These are phyloP conservation scores for Napeogenes inachia DNA, from an alignment of 2,888 invertebrate species.

Conservation along the genomic window DNA sequence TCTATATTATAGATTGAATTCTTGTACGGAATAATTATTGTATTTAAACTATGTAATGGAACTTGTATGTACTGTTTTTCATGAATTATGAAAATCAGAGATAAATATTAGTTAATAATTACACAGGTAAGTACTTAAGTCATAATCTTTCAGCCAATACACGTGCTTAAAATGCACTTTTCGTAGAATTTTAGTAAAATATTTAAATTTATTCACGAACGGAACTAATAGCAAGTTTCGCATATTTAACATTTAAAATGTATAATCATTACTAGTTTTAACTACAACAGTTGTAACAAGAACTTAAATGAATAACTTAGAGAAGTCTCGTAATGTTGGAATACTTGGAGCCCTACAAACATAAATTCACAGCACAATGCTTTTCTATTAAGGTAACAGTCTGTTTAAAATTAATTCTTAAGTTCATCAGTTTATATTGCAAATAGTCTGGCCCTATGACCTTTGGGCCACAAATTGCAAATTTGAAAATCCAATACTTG, in stretches of 20 bases:
- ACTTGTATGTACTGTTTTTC: too few species aligned
- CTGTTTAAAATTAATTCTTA: constrained; percentile 42
- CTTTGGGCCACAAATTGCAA: constrained; percentile 51
- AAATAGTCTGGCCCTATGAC: constrained; percentile 38
- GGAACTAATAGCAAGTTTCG: constrained; percentile 6
- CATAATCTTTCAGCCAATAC: not conserved
- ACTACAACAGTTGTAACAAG: not conserved
- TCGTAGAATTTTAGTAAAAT: constrained; percentile 4
- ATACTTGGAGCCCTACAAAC: constrained; percentile 12
- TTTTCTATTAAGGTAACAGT: constrained; percentile 41
- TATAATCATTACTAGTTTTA: constrained; percentile 5
- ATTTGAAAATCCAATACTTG: constrained; percentile 37
- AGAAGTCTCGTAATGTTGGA: constrained; percentile 14
- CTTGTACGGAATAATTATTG: not conserved
- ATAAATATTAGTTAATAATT: constrained; percentile 5
- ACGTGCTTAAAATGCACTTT: not conserved
- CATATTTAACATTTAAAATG: constrained; percentile 7
- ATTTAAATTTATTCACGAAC: constrained; percentile 4
- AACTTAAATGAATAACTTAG: not conserved
- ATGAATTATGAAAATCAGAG: not conserved
- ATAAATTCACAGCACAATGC: constrained; percentile 38
- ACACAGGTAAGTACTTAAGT: not conserved
- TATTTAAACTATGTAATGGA: too few species aligned
- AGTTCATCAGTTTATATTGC: constrained; percentile 26
- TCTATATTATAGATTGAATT: not conserved